Evolutionary conservation across 2,797 vertebrate species (phyloP).

Genomic region (Spea hammondii): DNA sequence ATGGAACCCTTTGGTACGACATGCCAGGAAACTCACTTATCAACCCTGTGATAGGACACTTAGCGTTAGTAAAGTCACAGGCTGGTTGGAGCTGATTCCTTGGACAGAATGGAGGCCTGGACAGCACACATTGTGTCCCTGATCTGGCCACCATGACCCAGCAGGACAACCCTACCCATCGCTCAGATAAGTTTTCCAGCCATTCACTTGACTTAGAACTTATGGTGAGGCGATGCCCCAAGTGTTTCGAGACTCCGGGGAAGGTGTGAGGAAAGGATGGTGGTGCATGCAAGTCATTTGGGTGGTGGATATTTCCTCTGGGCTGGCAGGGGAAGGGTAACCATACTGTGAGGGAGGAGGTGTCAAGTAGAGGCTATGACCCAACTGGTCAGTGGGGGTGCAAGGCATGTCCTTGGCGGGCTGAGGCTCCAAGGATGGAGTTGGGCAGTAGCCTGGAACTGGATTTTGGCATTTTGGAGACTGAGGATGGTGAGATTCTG

Average conservation of each 20-base stretch:
- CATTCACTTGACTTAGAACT: background rate
- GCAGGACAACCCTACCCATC: no score
- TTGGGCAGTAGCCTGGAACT: slow-evolving; percentile 14
- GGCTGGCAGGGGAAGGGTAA: slow-evolving; percentile 42
- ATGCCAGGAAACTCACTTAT: no score
- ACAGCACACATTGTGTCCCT: no score
- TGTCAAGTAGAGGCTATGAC: slow-evolving; percentile 42
- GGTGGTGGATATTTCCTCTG: slow-evolving; percentile 32
- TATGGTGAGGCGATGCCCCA: slow-evolving; percentile 50
- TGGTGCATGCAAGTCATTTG: slow-evolving; percentile 35
- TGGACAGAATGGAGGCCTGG: no score
- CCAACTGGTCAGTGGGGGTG: slow-evolving; percentile 33
- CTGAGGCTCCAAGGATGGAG: slow-evolving; percentile 18
- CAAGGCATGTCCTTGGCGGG: slow-evolving; percentile 35
- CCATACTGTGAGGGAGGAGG: slow-evolving; percentile 52
- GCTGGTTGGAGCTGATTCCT: no score
- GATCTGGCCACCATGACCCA: no score
- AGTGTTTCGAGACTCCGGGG: slow-evolving; percentile 47
- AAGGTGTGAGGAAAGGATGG: slow-evolving; percentile 53
- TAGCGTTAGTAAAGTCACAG: no score
- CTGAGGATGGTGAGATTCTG: slow-evolving; percentile 45
- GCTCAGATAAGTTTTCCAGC: no score
- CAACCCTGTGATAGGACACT: no score
- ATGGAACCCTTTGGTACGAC: no score
- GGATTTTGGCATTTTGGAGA: slow-evolving; percentile 45